phyloP scores from a whole-genome alignment of 2,797 vertebrate genomes.

The Clarias platycephalus region DNA sequence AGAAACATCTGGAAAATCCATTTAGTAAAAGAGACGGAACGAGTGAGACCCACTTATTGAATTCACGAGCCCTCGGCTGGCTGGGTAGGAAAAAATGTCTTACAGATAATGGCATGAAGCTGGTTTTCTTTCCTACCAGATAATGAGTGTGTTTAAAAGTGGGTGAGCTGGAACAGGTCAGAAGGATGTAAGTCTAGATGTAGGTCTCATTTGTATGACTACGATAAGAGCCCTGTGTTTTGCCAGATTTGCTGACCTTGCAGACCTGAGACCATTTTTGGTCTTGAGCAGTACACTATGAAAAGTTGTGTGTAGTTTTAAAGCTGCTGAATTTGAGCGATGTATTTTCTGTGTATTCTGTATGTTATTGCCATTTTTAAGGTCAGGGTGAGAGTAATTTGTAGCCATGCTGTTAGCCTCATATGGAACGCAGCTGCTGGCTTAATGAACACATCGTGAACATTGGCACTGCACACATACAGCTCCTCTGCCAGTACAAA shows the following conservation, averaged over 20 bases:
- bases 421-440: conserved; percentile 55
- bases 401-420: conserved; percentile 37
- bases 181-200: conserved; percentile 28
- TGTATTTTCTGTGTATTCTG: conserved; percentile 1
- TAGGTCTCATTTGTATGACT: conserved; percentile 24
- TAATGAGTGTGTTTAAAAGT: conserved; percentile 49
- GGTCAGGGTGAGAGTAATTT: conserved; percentile 12
- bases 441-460: conserved; percentile 56
- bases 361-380: conserved; percentile 28
- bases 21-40: conserved; percentile 41
- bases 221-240: conserved; percentile 5
- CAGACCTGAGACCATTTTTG: conserved; percentile 12
- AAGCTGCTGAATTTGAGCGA: not conserved
- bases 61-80: conserved; percentile 43
- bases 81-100: conserved; percentile 53
- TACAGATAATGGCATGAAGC: conserved; percentile 51
- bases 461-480: conserved; percentile 41
- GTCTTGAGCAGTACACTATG: not conserved
- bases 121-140: conserved; percentile 50
- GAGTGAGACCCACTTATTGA: conserved; percentile 50
- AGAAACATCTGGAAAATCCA: conserved; percentile 61
- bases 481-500: conserved; percentile 54
- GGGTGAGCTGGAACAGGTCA: conserved; percentile 29
- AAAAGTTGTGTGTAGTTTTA: conserved; percentile 14
- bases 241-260: conserved; percentile 19